phyloP scores from a whole-genome alignment of 2,888 invertebrate species.

The Parasteatoda lunata region DNA sequence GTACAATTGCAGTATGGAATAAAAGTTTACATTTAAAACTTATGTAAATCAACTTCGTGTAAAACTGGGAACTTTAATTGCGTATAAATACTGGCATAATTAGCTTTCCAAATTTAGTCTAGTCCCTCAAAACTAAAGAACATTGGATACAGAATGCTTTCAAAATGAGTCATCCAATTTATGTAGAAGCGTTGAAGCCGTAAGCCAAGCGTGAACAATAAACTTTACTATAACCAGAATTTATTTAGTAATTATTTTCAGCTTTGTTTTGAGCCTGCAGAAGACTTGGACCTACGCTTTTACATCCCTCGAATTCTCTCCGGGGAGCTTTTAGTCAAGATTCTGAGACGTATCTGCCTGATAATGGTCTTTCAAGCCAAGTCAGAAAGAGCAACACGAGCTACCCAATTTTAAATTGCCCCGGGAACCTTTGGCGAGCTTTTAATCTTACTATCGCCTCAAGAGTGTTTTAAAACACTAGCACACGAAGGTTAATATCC shows the following conservation, averaged over 20 bases:
- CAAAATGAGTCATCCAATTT: neutral
- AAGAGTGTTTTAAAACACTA: constrained; percentile 22
- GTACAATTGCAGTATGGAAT: no score
- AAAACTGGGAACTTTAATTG: no score
- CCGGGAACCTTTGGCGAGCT: neutral
- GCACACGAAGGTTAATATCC: neutral
- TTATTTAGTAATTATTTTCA: constrained; percentile 46
- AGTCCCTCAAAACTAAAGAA: neutral
- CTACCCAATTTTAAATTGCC: neutral
- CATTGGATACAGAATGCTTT: neutral
- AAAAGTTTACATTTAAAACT: no score
- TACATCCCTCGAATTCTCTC: constrained; percentile 6
- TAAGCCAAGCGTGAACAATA: constrained; percentile 26
- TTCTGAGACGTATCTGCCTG: constrained; percentile 4
- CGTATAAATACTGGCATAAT: no score
- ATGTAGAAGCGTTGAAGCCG: no score
- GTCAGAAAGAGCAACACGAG: neutral
- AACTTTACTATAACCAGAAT: constrained; percentile 20
- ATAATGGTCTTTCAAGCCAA: constrained; percentile 30
- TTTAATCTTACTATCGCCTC: constrained; percentile 35
- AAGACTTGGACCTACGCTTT: neutral
- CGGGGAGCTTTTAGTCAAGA: constrained; percentile 27
- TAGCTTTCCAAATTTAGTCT: no score
- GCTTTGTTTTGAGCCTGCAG: constrained; percentile 25
- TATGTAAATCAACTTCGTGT: no score